Base-by-base conservation (phyloP, 2,113 vertebrate species). In the Callopanchax toddi region DNA sequence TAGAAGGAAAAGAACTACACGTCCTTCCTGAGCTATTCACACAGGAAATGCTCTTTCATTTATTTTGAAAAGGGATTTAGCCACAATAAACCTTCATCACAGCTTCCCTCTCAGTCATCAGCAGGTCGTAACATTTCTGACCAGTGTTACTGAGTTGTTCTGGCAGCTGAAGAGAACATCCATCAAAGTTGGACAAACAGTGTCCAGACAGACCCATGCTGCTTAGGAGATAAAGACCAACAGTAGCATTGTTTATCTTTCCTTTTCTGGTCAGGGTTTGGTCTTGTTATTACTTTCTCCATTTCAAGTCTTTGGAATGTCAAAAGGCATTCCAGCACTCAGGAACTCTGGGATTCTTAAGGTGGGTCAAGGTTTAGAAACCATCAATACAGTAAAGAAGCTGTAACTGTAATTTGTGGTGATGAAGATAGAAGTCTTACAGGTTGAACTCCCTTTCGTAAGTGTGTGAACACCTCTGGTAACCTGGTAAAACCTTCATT, bases 131-230 rank as follows among this genome's bases (percentile, higher is more conserved):
- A n/a, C n/a, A n/a, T 9, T 52, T 22, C 56, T 11, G 6, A 17
- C 3, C 10, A 11, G 23, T 43, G 85, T 80, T 84, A 86, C 69
- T 32, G 54, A 43, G 62, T 55, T 61, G 29, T 65, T 53, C 65
- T 83, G 73, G 80, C 81, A 78, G 21, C 50, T 11, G 67, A 74
- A 80, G 59, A 58, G 23, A 81, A 54, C 45, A 62, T 54, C 57
- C 18, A 52, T 77, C 50, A 60, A 81, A 84, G 80, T 79, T 89
- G 79, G 56, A 79, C 78, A 87, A 87, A 89, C 74, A 86, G 49
- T 48, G 51, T 58, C 67, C 45, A 55, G 74, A 23, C 48, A 52
- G 67, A 22, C 46, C 42, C 13, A 39, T 37, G 66, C 66, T 45
- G 36, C 45, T 23, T 60, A 56, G 74, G 57, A 53, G 63, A 45